Conservation (phyloP, 2,888 invertebrate genomes). For the Oscheius sp. region DNA sequence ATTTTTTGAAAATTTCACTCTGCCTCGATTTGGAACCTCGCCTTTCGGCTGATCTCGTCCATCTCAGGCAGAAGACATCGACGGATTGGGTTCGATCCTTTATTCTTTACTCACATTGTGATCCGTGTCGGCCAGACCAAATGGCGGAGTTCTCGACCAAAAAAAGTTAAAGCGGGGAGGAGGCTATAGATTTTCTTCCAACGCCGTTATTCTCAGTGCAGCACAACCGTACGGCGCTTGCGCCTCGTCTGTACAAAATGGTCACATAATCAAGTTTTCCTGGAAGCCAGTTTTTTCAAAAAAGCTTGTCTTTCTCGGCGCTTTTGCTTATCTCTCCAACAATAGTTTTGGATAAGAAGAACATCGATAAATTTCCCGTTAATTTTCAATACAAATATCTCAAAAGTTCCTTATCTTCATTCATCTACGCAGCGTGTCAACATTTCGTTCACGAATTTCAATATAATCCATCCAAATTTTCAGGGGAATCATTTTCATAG, state of each 20-base stretch:
- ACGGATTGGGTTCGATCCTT: too few relatives aligned
- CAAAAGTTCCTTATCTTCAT: conserved; percentile 8
- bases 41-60: too few relatives aligned
- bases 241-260: conserved; percentile 12
- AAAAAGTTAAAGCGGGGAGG: too few relatives aligned
- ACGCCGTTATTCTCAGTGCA: not conserved
- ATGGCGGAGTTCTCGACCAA: too few relatives aligned
- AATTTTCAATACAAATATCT: not conserved
- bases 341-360: not conserved
- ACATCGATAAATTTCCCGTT: too few relatives aligned
- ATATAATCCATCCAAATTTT: conserved; percentile 17
- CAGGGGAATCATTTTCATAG: not conserved
- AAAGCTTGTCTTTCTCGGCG: not conserved
- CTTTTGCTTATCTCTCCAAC: not conserved
- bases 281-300: conserved; percentile 8
- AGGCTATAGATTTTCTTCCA: not conserved
- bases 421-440: conserved; percentile 25
- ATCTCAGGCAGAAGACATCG: too few relatives aligned
- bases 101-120: too few relatives aligned
- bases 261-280: conserved; percentile 35
- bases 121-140: not conserved
- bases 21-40: too few relatives aligned
- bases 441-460: not conserved
- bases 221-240: not conserved
- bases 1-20: too few relatives aligned